phyloP scores from a whole-genome alignment of 2,888 invertebrate species.

The Cataglyphis albicans region DNA sequence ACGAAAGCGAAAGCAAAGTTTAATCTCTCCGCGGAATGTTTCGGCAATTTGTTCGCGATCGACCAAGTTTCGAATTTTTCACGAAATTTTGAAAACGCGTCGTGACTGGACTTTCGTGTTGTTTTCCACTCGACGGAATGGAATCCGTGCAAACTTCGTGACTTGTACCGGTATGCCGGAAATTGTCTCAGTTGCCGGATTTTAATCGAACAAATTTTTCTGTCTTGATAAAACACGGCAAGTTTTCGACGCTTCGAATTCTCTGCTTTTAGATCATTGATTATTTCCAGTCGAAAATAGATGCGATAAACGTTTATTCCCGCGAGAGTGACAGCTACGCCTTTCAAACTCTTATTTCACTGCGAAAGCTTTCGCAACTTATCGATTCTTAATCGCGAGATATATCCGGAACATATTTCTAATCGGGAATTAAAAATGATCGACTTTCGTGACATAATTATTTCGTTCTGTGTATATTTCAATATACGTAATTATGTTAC shows the following conservation, averaged over 20 bases:
- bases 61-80: constrained; percentile 25
- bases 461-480: not conserved
- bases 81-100: constrained; percentile 8
- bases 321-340: not conserved
- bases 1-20: constrained; percentile 26
- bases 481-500: not conserved
- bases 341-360: constrained; percentile 15
- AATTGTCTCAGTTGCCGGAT: constrained; percentile 23
- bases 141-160: constrained; percentile 15
- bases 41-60: constrained; percentile 20
- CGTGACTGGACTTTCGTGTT: constrained; percentile 1
- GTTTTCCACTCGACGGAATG: constrained; percentile 10
- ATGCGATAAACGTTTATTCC: constrained; percentile 12
- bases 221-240: not conserved
- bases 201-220: constrained; percentile 33
- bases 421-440: not conserved
- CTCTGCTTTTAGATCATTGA: not conserved
- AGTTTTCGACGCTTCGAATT: not conserved
- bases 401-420: not conserved
- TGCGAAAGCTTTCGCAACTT: constrained; percentile 32
- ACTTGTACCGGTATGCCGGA: not conserved
- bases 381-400: constrained; percentile 7
- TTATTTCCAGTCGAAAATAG: constrained; percentile 19
- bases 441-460: not conserved
- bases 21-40: constrained; percentile 31